phyloP scores from a whole-genome alignment of 2,888 invertebrate species.

The Hypolimnas misippus region DNA sequence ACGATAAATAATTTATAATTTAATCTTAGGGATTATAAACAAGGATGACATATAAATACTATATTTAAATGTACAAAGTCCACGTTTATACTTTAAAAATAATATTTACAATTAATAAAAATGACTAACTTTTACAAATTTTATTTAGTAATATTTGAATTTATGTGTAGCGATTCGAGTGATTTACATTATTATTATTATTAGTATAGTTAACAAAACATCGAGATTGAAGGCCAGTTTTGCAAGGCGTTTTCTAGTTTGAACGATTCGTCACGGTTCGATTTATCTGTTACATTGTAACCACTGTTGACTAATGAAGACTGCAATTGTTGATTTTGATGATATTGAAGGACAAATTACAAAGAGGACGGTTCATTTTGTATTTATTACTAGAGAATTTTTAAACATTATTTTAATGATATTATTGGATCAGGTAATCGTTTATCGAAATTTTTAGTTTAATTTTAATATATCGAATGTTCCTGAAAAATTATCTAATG shows the following conservation, averaged over 20 bases:
- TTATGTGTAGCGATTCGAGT: slow-evolving; percentile 13
- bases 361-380: not conserved
- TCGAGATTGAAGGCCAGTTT: slow-evolving; percentile 31
- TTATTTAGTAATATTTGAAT: slow-evolving; percentile 13
- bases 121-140: no score
- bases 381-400: not conserved
- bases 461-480: not conserved
- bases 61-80: no score
- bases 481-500: not conserved
- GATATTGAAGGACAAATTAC: slow-evolving; percentile 9
- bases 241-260: slow-evolving; percentile 35
- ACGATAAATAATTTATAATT: not conserved
- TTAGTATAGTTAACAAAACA: slow-evolving; percentile 21
- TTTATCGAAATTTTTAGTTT: no score
- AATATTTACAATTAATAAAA: no score
- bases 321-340: slow-evolving; percentile 18
- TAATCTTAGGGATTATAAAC: not conserved
- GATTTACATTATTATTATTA: slow-evolving; percentile 16
- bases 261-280: slow-evolving; percentile 28
- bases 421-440: no score
- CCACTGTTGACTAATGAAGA: slow-evolving; percentile 22
- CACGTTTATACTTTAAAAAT: no score
- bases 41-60: not conserved
- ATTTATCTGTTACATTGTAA: slow-evolving; percentile 24
- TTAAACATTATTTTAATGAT: not conserved